Conservation (phyloP, 2,113 vertebrate species). For the Bombycilla garrulus region DNA sequence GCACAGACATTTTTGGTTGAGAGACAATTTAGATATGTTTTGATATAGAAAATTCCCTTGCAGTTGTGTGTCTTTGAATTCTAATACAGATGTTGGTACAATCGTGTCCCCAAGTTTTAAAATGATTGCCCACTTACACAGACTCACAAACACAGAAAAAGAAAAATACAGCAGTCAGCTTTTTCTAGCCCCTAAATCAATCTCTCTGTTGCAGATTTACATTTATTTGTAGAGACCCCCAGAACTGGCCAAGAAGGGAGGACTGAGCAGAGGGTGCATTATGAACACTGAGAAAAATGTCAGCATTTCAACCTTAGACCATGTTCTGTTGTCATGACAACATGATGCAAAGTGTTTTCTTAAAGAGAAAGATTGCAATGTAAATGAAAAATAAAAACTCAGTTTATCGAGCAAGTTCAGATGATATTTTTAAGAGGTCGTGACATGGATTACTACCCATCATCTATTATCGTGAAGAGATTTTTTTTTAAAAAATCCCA, state of each 20-base stretch:
- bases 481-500: neutral
- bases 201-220: slow-evolving; percentile 49
- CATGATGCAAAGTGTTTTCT: slow-evolving; percentile 66
- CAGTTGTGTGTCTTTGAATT: neutral
- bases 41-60: neutral
- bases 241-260: slow-evolving; percentile 38
- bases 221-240: slow-evolving; percentile 47
- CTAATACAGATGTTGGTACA: neutral
- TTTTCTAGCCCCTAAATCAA: slow-evolving; percentile 20
- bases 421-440: slow-evolving; percentile 14
- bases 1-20: slow-evolving; percentile 20
- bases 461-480: neutral
- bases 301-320: slow-evolving; percentile 62
- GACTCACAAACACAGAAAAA: slow-evolving; percentile 29
- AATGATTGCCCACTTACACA: slow-evolving; percentile 18
- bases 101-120: slow-evolving; percentile 23
- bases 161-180: neutral
- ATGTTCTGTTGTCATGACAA: slow-evolving; percentile 76
- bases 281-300: slow-evolving; percentile 60
- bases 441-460: neutral
- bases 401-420: slow-evolving; percentile 41
- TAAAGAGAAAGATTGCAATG: slow-evolving; percentile 62
- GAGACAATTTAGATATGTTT: slow-evolving; percentile 14
- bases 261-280: slow-evolving; percentile 34
- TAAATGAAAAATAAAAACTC: slow-evolving; percentile 56